phyloP scores from a whole-genome alignment of 2,797 vertebrate species.

The Netta rufina region DNA sequence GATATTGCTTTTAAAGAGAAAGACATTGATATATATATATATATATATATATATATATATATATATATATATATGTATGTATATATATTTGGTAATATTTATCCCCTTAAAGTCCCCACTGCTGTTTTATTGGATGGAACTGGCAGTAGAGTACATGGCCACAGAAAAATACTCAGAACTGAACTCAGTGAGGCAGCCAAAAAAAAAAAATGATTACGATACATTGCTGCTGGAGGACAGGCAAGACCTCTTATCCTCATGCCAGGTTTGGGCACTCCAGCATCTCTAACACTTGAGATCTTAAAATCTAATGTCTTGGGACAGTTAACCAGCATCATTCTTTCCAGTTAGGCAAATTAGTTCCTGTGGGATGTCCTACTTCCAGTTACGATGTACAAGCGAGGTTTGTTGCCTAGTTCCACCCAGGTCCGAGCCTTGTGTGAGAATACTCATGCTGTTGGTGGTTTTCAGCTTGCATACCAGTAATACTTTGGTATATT shows the following conservation, averaged over 20 bases:
- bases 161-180: neutral
- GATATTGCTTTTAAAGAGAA: neutral
- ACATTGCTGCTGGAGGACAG: neutral
- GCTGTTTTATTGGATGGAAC: neutral
- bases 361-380: neutral
- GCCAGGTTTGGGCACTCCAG: neutral
- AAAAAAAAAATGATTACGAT: neutral
- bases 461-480: neutral
- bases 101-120: neutral
- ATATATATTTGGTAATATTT: neutral
- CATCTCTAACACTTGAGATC: neutral
- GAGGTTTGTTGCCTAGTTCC: accelerated
- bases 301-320: neutral
- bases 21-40: neutral
- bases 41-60: neutral
- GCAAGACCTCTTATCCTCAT: neutral
- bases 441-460: neutral
- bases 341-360: neutral
- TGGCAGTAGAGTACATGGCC: neutral
- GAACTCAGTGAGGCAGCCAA: neutral
- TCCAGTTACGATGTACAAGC: neutral
- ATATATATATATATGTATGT: no score
- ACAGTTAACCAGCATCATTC: neutral
- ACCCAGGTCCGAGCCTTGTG: neutral
- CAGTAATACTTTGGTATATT: neutral